These are phyloP conservation scores for Bufotes viridis DNA, from an alignment of 2,797 vertebrate genomes.

Conservation along the genomic window DNA sequence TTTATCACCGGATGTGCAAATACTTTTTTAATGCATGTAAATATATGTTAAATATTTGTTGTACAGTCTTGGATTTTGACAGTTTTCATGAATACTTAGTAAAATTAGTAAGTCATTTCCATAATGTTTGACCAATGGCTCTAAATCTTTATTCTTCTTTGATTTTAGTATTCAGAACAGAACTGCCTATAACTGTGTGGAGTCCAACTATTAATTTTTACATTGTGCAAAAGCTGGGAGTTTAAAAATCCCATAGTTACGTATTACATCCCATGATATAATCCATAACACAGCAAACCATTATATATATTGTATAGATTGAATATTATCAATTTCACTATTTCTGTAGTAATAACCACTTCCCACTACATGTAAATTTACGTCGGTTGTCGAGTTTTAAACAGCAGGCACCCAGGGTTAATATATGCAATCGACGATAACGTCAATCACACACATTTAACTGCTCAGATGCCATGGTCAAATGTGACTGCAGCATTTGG, in stretches of 20 bases:
- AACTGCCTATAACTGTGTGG: too few relatives aligned
- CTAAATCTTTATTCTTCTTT: not conserved
- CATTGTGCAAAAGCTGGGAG: not conserved
- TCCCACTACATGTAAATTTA: too few relatives aligned
- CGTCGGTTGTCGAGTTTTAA: too few relatives aligned
- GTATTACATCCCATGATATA: not conserved
- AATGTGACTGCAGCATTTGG: too few relatives aligned
- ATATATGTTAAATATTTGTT: constrained; percentile 2
- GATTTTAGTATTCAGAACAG: not conserved
- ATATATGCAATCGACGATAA: too few relatives aligned
- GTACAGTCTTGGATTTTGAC: not conserved
- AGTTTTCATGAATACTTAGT: not conserved
- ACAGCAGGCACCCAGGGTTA: too few relatives aligned
- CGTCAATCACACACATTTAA: too few relatives aligned
- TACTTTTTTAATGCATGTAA: not conserved
- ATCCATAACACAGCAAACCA: not conserved
- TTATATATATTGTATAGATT: not conserved
- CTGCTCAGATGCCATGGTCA: too few relatives aligned
- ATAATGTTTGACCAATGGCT: constrained; percentile 4
- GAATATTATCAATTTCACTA: not conserved
- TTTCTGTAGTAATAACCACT: too few relatives aligned
- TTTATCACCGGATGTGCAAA: not conserved
- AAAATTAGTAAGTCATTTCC: not conserved
- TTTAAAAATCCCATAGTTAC: not conserved
- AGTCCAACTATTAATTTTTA: too few relatives aligned